These are phyloP conservation scores for Mycteria americana DNA, from an alignment of 2,797 vertebrate genomes.

Conservation along the genomic window DNA sequence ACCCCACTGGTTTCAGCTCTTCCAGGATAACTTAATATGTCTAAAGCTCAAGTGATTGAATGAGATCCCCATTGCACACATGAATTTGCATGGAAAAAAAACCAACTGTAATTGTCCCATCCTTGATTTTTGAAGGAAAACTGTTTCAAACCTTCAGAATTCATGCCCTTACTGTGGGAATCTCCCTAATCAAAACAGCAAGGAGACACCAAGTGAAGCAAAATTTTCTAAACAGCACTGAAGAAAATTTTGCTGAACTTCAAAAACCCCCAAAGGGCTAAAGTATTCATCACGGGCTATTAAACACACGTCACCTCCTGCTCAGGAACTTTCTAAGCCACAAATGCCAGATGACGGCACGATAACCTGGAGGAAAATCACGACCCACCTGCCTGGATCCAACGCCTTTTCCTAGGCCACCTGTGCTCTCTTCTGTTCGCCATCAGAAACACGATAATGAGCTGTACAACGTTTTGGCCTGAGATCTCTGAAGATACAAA, in stretches of 20 bases:
- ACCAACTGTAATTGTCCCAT: rapidly evolving
- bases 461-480: background rate
- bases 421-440: background rate
- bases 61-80: background rate
- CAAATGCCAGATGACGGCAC: background rate
- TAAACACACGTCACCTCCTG: background rate
- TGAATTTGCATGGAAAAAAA: background rate
- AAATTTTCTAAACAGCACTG: background rate
- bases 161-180: rapidly evolving
- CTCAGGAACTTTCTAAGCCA: background rate
- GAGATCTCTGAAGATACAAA: background rate
- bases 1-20: background rate
- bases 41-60: background rate
- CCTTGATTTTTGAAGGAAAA: background rate
- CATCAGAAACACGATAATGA: background rate
- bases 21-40: background rate
- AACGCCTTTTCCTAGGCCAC: background rate
- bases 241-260: background rate
- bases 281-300: background rate
- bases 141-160: background rate
- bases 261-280: background rate
- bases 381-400: background rate
- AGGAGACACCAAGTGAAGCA: background rate
- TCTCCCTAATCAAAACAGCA: background rate
- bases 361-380: background rate